Conservation (phyloP, 1,140 invertebrate species). For the Sitodiplosis mosellana region DNA sequence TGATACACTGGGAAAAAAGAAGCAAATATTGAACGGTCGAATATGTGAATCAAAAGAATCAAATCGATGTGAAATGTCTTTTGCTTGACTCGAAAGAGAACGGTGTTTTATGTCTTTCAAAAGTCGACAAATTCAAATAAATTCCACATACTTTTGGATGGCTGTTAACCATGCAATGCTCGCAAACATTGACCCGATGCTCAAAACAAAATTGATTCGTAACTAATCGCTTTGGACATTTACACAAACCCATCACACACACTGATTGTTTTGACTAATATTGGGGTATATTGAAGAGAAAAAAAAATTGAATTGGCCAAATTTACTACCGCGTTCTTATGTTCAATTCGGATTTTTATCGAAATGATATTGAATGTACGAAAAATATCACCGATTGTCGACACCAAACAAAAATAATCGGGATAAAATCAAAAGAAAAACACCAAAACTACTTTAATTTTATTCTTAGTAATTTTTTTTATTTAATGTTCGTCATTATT, state of each 20-base stretch:
- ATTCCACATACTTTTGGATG: slow-evolving; percentile 67
- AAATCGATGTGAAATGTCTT: too few species aligned
- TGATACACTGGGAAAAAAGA: slow-evolving; percentile 65
- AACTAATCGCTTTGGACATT: slow-evolving; percentile 89
- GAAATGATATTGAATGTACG: too few species aligned
- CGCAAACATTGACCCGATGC: slow-evolving; percentile 95
- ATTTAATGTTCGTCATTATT: slow-evolving; percentile 4
- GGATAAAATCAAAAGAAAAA: background rate
- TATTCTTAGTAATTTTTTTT: background rate
- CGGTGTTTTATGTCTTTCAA: too few species aligned
- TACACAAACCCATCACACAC: slow-evolving; percentile 79
- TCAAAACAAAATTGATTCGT: slow-evolving; percentile 98
- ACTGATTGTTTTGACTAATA: background rate
- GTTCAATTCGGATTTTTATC: too few species aligned
- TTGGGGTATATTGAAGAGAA: too few species aligned
- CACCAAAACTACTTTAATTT: background rate
- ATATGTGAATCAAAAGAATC: too few species aligned
- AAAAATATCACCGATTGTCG: too few species aligned
- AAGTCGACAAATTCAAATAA: background rate
- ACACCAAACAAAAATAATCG: too few species aligned
- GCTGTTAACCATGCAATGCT: slow-evolving; percentile 90
- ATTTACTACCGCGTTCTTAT: background rate
- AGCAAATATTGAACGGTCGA: slow-evolving; percentile 2
- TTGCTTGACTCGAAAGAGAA: too few species aligned
- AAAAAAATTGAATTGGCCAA: too few species aligned